phyloP scores from a whole-genome alignment of 2,113 vertebrate species.

The Aptenodytes patagonicus region DNA sequence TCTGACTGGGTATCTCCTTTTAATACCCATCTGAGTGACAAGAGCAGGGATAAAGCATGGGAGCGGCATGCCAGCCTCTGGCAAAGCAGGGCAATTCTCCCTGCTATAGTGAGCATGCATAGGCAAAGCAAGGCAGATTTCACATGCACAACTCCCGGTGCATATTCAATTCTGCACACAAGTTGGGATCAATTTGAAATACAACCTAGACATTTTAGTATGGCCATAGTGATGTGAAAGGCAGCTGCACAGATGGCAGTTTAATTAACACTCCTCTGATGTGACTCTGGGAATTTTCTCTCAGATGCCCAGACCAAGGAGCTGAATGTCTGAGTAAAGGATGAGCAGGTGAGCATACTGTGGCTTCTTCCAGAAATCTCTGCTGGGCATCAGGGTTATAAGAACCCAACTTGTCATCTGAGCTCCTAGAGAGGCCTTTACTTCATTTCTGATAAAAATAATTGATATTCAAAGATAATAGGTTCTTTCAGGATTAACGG shows the following conservation, averaged over 20 bases:
- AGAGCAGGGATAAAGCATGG: background rate
- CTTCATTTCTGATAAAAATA: background rate
- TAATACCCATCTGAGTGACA: background rate
- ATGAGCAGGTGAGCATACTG: background rate
- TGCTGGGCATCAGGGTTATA: background rate
- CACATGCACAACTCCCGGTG: background rate
- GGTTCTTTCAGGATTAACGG: background rate
- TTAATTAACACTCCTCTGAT: background rate
- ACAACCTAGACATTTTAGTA: background rate
- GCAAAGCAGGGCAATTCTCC: background rate
- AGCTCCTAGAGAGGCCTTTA: background rate
- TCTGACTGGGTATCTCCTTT: background rate
- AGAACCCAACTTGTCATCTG: background rate
- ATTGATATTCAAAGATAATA: background rate
- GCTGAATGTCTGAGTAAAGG: background rate
- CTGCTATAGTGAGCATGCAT: background rate
- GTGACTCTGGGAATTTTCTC: background rate
- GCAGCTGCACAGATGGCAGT: background rate
- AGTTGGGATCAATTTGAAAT: background rate
- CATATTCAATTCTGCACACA: background rate
- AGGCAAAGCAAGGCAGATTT: background rate
- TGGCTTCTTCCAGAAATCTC: background rate
- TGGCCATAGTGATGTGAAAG: background rate
- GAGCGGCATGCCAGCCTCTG: background rate
- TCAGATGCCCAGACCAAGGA: background rate